These are phyloP conservation scores for Garra rufa DNA, from an alignment of 2,113 vertebrate species.

Conservation along the genomic window DNA sequence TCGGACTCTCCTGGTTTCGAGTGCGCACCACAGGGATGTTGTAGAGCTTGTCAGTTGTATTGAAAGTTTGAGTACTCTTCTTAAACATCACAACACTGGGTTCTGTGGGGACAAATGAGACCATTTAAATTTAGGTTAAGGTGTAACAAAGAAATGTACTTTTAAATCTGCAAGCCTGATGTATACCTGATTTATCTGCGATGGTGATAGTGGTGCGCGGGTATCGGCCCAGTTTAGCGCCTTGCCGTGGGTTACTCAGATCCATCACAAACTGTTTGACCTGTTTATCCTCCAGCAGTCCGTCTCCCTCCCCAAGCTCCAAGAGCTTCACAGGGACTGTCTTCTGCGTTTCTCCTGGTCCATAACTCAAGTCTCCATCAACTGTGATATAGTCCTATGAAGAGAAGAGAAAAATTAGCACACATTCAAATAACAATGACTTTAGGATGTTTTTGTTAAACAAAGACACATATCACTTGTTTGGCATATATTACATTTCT, in stretches of 20 bases:
- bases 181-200: slow-evolving; percentile 70
- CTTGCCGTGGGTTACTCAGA: slow-evolving; percentile 88
- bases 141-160: background rate
- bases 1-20: slow-evolving; percentile 63
- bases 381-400: slow-evolving; percentile 84
- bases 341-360: slow-evolving; percentile 86
- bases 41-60: slow-evolving; percentile 66
- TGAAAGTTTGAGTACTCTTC: slow-evolving; percentile 72
- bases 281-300: slow-evolving; percentile 82
- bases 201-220: slow-evolving; percentile 87
- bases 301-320: slow-evolving; percentile 84
- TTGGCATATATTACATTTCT: background rate
- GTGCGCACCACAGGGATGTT: slow-evolving; percentile 75
- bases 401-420: background rate
- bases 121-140: background rate
- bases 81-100: slow-evolving; percentile 75
- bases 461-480: background rate
- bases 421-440: background rate
- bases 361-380: slow-evolving; percentile 87
- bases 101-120: slow-evolving; percentile 59
- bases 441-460: background rate
- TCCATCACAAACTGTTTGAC: slow-evolving; percentile 89
- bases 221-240: slow-evolving; percentile 88
- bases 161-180: background rate
- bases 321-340: slow-evolving; percentile 86